Evolutionary conservation across 2,113 vertebrate species (phyloP).

Genomic region (Natator depressus): DNA sequence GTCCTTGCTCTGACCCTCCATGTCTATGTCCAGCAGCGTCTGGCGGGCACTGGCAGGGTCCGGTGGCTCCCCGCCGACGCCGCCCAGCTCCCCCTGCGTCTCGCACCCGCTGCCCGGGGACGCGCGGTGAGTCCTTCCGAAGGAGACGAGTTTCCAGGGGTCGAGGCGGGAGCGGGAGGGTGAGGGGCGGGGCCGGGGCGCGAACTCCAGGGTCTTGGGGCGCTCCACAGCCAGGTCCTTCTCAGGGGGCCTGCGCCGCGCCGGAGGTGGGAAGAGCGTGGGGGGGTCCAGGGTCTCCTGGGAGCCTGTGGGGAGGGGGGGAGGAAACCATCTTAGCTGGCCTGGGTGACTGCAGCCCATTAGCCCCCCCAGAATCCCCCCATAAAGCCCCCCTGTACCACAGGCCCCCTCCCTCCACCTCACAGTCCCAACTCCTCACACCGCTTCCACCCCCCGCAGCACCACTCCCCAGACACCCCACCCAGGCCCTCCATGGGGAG

Average conservation of each 20-base stretch:
- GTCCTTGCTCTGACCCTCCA: conserved; percentile 90
- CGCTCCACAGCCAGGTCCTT: conserved; percentile 78
- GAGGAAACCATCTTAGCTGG: not conserved
- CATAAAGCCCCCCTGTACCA: not conserved
- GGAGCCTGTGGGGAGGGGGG: conserved; percentile 70
- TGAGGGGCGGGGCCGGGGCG: conserved; percentile 86
- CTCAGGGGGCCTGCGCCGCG: conserved; percentile 72
- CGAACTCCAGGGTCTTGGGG: conserved; percentile 90
- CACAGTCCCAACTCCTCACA: not conserved
- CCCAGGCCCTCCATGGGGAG: too few relatives aligned
- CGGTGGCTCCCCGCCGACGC: conserved; percentile 32
- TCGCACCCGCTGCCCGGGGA: not conserved
- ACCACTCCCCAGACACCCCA: too few relatives aligned
- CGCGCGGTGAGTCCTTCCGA: conserved; percentile 77
- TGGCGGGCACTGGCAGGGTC: conserved; percentile 59
- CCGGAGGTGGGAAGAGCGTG: conserved; percentile 73
- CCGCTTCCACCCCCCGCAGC: too few relatives aligned
- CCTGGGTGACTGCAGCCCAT: not conserved
- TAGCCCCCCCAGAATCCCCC: too few relatives aligned
- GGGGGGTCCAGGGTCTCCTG: conserved; percentile 78
- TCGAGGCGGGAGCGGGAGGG: conserved; percentile 81
- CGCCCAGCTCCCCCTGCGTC: conserved; percentile 49
- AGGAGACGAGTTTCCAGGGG: conserved; percentile 88
- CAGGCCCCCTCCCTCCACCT: not conserved
- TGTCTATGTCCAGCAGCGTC: conserved; percentile 91